Base-by-base conservation (phyloP, 2,888 invertebrate genomes). In the Platynereis dumerilii region DNA sequence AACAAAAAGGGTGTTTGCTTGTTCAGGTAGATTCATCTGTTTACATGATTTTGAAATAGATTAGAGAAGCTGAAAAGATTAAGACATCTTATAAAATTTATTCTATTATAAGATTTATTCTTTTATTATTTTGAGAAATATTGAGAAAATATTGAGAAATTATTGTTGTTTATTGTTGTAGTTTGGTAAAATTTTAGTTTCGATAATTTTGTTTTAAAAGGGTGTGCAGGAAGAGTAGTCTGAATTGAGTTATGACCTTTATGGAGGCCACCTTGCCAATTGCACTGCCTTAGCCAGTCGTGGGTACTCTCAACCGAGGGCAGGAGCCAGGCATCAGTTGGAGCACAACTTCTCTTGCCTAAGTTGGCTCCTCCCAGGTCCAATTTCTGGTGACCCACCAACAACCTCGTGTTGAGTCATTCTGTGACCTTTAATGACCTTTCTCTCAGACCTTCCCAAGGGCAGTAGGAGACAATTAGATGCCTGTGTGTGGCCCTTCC, bases 401-500 rank as follows among this genome's bases (percentile, higher is more conserved):
- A 45, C 64, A 57, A 54, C 15, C 39, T 39, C 60, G 29, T 48
- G 64, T 70, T 72, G 69, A 68, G 72, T 73, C 76, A 76, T 72
- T 69, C 76, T 73, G 65, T 75, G 69, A 70, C 72, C 70, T 68
- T 69, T 61, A 24, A 27, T 61, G 65, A 67, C 76, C 72, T 74
- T 64, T 69, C 72, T 76, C 78, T 77, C 78, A 78, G 78, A 78
- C 78, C 78, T 77, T 78, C 78, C 78, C 78, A 77, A 71, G 76
- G 76, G 76, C 34, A 52, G 1, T 44, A 10, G 20, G 2, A 2
- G 62, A 17, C 28, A 26, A 56, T 44, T 3, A 62, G 20, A 48
- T 27, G 24, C 60, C 60, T 28, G 60, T 53, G 20, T 48, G 60
- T 60, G 29, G 24, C 60, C 60, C 60, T 45, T 60, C 29, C 27